Conservation (phyloP, 2,113 vertebrate genomes). For the Engraulis encrasicolus region DNA sequence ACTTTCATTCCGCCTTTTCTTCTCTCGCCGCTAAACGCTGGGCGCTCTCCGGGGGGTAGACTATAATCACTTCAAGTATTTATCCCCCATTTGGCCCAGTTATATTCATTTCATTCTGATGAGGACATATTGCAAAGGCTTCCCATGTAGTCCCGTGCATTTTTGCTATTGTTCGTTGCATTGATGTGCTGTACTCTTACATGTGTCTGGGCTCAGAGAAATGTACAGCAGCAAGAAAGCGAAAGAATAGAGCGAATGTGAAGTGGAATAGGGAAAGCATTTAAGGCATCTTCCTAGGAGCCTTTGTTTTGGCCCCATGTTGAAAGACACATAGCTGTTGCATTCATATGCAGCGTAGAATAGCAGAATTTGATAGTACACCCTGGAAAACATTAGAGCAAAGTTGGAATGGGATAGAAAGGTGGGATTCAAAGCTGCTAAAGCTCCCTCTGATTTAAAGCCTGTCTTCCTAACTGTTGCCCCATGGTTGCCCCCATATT, state of each 20-base stretch:
- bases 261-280: neutral
- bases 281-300: too few relatives aligned
- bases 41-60: neutral
- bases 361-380: too few relatives aligned
- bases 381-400: too few relatives aligned
- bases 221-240: neutral
- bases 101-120: too few relatives aligned
- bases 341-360: too few relatives aligned
- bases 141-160: neutral
- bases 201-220: neutral
- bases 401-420: too few relatives aligned
- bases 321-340: too few relatives aligned
- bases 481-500: too few relatives aligned
- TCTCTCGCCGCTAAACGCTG: neutral
- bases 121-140: slow-evolving; percentile 6
- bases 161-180: neutral
- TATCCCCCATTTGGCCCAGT: slow-evolving; percentile 12
- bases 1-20: slow-evolving; percentile 13
- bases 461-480: too few relatives aligned
- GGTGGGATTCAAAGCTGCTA: too few relatives aligned
- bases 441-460: too few relatives aligned
- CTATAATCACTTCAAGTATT: slow-evolving; percentile 20
- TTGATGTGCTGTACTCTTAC: neutral
- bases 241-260: neutral
- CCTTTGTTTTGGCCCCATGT: too few relatives aligned